Base-by-base conservation (phyloP, 37 sponge, comb jelly and placozoan genomes). In the Axinella damicornis region DNA sequence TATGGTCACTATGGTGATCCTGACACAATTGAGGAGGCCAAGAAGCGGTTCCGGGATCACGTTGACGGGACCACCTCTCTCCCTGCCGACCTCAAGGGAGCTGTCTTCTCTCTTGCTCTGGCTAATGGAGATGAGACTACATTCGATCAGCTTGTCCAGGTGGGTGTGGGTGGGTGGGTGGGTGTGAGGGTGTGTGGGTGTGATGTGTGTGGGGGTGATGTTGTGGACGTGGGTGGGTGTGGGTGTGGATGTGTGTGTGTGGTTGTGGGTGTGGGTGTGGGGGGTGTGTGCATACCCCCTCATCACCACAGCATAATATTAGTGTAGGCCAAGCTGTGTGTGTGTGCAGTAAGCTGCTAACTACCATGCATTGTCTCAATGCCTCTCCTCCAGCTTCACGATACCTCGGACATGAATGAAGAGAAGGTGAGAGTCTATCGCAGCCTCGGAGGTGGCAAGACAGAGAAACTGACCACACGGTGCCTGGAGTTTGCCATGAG, bases 341-440 rank as follows among this genome's bases (percentile, higher is more conserved):
- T 36, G 18, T 84, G 74, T 84, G 68, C 57, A 24, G 76, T n/a
- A n/a, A n/a, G n/a, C n/a, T n/a, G n/a, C n/a, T n/a, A n/a, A n/a
- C n/a, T n/a, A n/a, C n/a, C n/a, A n/a, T 22, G 64, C 69, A 18
- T 74, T 84, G 21, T 31, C 65, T 6, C 52, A 31, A 53, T 61
- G 21, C 22, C 46, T 5, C 20, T 80, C 19, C 46, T 69, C 2
- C 55, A 96, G 89, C 80, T 98, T 53, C 86, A 93, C 63, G 80
- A 87, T n/a, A 59, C 57, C 28, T 78, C 93, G 15, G 94, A 94
- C 71, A 74, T 79, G 4, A 94, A 95, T 59, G 99, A 98, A 68
- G 99, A 98, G 89, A 83, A 79, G 73, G 89, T 87, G 37, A 64
- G 99, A 67, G 73, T 98, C 31, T 89, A 90, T 41, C 81, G 93